These are phyloP conservation scores for Selene dorsalis DNA, from an alignment of 2,797 vertebrate genomes.

Conservation along the genomic window DNA sequence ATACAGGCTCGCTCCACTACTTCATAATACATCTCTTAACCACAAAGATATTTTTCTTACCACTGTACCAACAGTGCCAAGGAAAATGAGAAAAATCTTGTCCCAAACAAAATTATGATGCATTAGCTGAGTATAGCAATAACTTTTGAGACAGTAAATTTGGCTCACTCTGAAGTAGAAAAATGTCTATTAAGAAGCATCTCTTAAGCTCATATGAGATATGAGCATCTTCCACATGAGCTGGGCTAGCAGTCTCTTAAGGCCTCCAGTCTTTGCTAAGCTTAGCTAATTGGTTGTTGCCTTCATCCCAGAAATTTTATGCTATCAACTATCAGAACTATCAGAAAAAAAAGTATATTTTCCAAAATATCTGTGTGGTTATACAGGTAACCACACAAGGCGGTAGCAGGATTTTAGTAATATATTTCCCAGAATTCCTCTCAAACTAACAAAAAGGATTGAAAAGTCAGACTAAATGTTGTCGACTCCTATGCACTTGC, in stretches of 20 bases:
- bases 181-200: neutral
- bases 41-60: conserved; percentile 38
- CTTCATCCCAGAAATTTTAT: neutral
- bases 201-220: neutral
- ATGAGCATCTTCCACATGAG: neutral
- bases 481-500: neutral
- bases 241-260: neutral
- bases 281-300: neutral
- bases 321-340: neutral
- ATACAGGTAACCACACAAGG: neutral
- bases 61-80: conserved; percentile 19
- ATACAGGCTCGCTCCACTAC: conserved; percentile 49
- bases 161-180: neutral
- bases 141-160: neutral
- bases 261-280: neutral
- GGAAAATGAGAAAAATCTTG: neutral
- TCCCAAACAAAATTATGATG: neutral
- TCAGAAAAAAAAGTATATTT: neutral
- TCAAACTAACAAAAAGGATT: neutral
- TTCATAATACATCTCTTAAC: conserved; percentile 46
- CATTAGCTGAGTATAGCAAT: neutral
- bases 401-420: neutral
- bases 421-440: neutral
- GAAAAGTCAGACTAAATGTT: neutral
- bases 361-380: neutral